phyloP scores from a whole-genome alignment of 1,140 invertebrate genomes.

The Doryteuthis pealeii region DNA sequence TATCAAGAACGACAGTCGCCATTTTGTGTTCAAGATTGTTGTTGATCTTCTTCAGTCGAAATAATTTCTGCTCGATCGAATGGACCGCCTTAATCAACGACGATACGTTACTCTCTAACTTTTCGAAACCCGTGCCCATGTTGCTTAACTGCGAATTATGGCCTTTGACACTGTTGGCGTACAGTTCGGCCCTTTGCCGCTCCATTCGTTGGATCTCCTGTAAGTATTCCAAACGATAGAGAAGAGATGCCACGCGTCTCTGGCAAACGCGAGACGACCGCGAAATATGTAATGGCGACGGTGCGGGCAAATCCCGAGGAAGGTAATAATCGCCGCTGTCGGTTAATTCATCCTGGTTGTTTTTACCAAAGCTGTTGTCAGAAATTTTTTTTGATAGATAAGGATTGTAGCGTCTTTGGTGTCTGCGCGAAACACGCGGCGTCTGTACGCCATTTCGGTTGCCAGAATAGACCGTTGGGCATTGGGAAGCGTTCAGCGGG shows the following conservation, averaged over 20 bases:
- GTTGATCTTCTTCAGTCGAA: background rate
- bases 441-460: background rate
- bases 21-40: slow-evolving; percentile 1
- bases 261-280: background rate
- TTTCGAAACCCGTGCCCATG: background rate
- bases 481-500: background rate
- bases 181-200: background rate
- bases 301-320: background rate
- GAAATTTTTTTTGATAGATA: too few relatives aligned
- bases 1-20: background rate
- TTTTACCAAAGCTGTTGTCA: too few relatives aligned
- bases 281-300: background rate
- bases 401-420: too few relatives aligned
- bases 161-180: background rate
- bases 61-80: background rate
- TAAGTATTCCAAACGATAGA: background rate
- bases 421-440: too few relatives aligned
- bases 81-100: background rate
- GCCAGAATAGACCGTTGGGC: background rate
- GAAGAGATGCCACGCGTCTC: background rate
- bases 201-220: background rate
- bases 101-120: background rate
- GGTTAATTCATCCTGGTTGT: too few relatives aligned
- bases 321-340: too few relatives aligned
- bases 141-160: background rate